phyloP scores from a whole-genome alignment of 1,140 invertebrate genomes.

The Mactra quadrangularis region DNA sequence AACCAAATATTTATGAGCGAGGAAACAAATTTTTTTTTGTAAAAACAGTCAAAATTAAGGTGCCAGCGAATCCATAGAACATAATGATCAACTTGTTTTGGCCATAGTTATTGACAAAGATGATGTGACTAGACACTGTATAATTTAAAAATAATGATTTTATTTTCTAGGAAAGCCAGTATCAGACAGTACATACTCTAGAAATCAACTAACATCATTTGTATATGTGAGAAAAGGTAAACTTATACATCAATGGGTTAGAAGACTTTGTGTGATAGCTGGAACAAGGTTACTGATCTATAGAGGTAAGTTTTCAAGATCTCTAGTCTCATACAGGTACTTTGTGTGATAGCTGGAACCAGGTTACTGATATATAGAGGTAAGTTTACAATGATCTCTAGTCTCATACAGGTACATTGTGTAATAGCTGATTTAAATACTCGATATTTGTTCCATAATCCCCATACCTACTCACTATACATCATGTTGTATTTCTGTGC shows the following conservation, averaged over 20 bases:
- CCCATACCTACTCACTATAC: no score
- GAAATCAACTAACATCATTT: slow-evolving; percentile 78
- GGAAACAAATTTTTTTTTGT: no score
- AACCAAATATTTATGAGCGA: no score
- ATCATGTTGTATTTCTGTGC: no score
- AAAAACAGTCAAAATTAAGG: no score
- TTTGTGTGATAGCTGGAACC: slow-evolving; percentile 82
- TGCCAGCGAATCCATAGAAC: no score
- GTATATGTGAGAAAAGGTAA: slow-evolving; percentile 80
- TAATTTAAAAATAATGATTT: no score
- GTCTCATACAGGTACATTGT: slow-evolving; percentile 72
- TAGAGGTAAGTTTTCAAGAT: slow-evolving; percentile 77
- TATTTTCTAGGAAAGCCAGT: slow-evolving; percentile 81
- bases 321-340: no score
- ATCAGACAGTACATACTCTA: slow-evolving; percentile 80
- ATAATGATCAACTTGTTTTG: no score
- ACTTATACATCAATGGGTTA: slow-evolving; percentile 81
- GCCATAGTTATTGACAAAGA: no score
- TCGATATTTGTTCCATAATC: no score
- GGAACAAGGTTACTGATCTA: slow-evolving; percentile 82
- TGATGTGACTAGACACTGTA: no score
- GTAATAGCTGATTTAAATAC: slow-evolving; percentile 73
- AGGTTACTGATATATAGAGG: slow-evolving; percentile 82
- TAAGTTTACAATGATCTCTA: slow-evolving; percentile 60
- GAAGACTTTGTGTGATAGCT: slow-evolving; percentile 80